Evolutionary conservation across 2,888 invertebrate species (phyloP).

Genomic region (Thymelicus sylvestris): DNA sequence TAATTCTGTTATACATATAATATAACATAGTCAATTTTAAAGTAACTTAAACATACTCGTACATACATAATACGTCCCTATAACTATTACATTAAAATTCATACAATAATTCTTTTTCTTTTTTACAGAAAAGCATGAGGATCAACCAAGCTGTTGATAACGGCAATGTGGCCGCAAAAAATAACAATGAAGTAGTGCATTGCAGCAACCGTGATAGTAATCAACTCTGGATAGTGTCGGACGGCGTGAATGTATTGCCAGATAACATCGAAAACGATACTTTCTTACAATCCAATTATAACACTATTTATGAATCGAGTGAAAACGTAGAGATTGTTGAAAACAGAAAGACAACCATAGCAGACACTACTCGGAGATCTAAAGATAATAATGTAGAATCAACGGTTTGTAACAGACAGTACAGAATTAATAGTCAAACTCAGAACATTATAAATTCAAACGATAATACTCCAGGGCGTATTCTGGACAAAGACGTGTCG

Average conservation of each 20-base stretch:
- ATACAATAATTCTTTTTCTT: slow-evolving; percentile 14
- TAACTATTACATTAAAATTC: no score
- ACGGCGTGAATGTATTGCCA: slow-evolving; percentile 49
- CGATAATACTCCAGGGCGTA: slow-evolving; percentile 7
- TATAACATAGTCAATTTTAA: no score
- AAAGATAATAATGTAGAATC: slow-evolving; percentile 54
- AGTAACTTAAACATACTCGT: no score
- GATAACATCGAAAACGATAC: slow-evolving; percentile 50
- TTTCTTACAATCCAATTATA: slow-evolving; percentile 56
- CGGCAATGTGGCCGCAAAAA: slow-evolving; percentile 61
- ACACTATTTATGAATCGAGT: slow-evolving; percentile 50
- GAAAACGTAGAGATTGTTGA: slow-evolving; percentile 53
- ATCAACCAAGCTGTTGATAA: slow-evolving; percentile 66
- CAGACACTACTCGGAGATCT: slow-evolving; percentile 46
- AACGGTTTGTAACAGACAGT: slow-evolving; percentile 70
- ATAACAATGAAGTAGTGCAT: slow-evolving; percentile 44
- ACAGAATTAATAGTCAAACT: slow-evolving; percentile 61
- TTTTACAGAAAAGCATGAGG: slow-evolving; percentile 74
- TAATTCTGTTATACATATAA: no score
- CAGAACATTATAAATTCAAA: slow-evolving; percentile 19
- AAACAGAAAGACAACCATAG: slow-evolving; percentile 48
- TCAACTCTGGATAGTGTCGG: slow-evolving; percentile 54
- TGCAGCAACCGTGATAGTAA: slow-evolving; percentile 53
- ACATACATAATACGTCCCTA: no score
- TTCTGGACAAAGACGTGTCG: slow-evolving; percentile 24